Percentiles rank a stretch among this genome's conserved stretches.
Evolutionary conservation across 2,888 invertebrate species (phyloP).

Genomic region (Pyrgus malvae): DNA sequence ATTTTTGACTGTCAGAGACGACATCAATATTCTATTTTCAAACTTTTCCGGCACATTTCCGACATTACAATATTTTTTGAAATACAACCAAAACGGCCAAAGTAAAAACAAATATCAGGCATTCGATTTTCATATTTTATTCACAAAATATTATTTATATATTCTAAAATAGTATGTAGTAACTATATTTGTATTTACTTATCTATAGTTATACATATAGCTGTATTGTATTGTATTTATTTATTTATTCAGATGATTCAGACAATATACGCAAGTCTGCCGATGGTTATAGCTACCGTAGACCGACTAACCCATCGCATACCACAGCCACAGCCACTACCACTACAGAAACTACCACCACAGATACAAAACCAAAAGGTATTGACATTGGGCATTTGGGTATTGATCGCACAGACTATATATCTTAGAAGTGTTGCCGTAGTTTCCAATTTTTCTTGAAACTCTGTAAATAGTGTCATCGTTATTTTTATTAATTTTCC

Average conservation of each 20-base stretch:
- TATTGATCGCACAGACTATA: neutral
- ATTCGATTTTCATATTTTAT: no score
- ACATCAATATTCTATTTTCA: no score
- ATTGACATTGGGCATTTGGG: neutral
- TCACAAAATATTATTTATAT: no score
- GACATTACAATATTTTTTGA: no score
- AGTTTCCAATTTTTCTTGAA: no score
- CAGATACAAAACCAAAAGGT: neutral
- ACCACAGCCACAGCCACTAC: neutral
- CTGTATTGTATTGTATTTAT: neutral
- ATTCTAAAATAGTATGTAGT: neutral
- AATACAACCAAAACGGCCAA: no score
- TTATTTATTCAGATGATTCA: neutral
- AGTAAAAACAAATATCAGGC: no score
- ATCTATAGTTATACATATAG: neutral
- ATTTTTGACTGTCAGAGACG: no score
- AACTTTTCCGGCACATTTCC: no score
- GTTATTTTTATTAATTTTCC: no score
- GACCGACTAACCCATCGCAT: neutral
- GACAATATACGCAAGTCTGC: neutral
- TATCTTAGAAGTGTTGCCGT: no score
- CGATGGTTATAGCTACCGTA: neutral
- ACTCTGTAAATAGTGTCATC: no score
- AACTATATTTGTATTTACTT: neutral
- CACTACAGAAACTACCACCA: neutral